phyloP scores from a whole-genome alignment of 2,113 vertebrate genomes.

The Geococcyx californianus region DNA sequence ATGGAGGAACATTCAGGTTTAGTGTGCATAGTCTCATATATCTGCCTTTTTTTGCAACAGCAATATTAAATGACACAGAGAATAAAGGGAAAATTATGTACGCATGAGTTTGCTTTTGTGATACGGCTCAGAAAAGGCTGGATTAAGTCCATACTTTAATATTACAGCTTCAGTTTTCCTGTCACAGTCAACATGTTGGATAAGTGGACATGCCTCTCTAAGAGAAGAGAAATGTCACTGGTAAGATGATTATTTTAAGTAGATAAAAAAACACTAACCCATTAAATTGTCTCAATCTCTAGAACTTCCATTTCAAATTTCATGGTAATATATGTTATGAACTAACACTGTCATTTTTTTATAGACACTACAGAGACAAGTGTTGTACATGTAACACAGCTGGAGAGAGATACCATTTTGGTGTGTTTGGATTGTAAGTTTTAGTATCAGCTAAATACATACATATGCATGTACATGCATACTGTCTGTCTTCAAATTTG shows the following conservation, averaged over 20 bases:
- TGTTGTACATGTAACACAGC: constrained; percentile 94
- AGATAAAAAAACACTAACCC: background rate
- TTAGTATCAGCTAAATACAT: background rate
- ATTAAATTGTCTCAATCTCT: background rate
- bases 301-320: background rate
- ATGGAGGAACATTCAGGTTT: background rate
- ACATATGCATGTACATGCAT: background rate
- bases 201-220: constrained; percentile 12
- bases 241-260: background rate
- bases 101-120: background rate
- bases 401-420: constrained; percentile 96
- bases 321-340: background rate
- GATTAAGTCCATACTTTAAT: background rate
- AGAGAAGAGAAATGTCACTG: constrained; percentile 4
- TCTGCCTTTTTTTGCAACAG: background rate
- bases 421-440: constrained; percentile 97
- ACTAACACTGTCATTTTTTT: constrained; percentile 43
- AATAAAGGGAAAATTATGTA: background rate
- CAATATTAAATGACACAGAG: background rate
- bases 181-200: background rate
- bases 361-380: constrained; percentile 92
- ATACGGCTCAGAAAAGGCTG: background rate
- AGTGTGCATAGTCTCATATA: background rate
- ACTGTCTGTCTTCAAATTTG: background rate
- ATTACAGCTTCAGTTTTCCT: constrained; percentile 22